A percentile compares a stretch with the other conserved stretches of the same genome.
Evolutionary conservation across 2,888 invertebrate species (phyloP).

Genomic region (Lingula anatina): DNA sequence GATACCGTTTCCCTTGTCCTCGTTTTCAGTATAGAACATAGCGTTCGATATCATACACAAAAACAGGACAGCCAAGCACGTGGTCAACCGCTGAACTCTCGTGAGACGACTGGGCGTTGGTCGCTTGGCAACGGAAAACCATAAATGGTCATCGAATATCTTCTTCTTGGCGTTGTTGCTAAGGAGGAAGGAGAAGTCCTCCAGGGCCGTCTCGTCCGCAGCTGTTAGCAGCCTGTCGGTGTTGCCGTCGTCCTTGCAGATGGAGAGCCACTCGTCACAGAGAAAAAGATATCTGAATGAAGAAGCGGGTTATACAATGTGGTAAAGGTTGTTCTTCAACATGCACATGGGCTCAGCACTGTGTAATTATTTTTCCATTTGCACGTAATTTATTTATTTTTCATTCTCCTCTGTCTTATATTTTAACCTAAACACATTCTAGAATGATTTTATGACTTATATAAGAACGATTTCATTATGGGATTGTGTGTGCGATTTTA

Average conservation of each 20-base stretch:
- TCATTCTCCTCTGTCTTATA: no score
- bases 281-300: conserved; percentile 29
- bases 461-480: no score
- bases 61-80: conserved; percentile 25
- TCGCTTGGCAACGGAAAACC: no score
- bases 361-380: no score
- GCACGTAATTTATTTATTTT: no score
- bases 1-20: conserved; percentile 11
- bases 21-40: conserved; percentile 22
- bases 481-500: no score
- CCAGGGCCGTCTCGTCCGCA: conserved; percentile 41
- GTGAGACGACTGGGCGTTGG: conserved; percentile 52
- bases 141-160: conserved; percentile 53
- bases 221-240: conserved; percentile 50
- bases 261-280: conserved; percentile 50
- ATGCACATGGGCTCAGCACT: no score
- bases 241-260: conserved; percentile 49
- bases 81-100: conserved; percentile 34
- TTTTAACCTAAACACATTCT: no score
- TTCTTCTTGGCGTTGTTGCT: conserved; percentile 39
- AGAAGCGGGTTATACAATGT: background rate
- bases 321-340: no score
- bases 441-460: no score
- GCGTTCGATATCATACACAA: conserved; percentile 29
- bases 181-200: conserved; percentile 47